These are phyloP conservation scores for Antennarius striatus DNA, from an alignment of 2,113 vertebrate species.

Conservation along the genomic window DNA sequence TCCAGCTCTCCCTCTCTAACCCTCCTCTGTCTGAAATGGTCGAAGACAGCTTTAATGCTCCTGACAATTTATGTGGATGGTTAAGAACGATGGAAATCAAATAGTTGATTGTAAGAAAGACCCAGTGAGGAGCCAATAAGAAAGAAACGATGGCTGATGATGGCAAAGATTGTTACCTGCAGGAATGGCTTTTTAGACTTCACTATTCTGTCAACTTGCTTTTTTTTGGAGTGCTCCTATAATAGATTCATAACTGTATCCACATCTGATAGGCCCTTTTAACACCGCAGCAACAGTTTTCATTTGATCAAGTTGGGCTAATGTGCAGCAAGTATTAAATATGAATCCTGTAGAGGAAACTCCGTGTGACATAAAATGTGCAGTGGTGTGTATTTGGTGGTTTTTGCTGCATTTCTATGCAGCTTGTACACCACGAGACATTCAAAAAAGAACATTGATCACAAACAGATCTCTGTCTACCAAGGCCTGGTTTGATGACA, in stretches of 20 bases:
- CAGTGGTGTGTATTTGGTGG: slow-evolving; percentile 19
- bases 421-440: too few species aligned
- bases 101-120: slow-evolving; percentile 79
- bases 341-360: slow-evolving; percentile 49
- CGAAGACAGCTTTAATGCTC: slow-evolving; percentile 83
- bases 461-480: too few species aligned
- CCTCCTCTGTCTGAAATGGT: slow-evolving; percentile 62
- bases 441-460: too few species aligned
- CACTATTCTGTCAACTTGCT: slow-evolving; percentile 69
- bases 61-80: slow-evolving; percentile 81
- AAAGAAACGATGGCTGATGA: slow-evolving; percentile 77
- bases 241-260: slow-evolving; percentile 72
- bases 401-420: slow-evolving; percentile 7
- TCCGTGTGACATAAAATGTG: slow-evolving; percentile 49
- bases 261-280: slow-evolving; percentile 64
- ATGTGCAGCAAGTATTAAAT: slow-evolving; percentile 60
- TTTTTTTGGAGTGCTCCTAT: slow-evolving; percentile 68
- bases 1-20: slow-evolving; percentile 63
- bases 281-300: slow-evolving; percentile 62
- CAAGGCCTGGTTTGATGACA: too few species aligned
- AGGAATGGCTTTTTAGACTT: slow-evolving; percentile 67
- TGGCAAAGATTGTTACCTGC: slow-evolving; percentile 76
- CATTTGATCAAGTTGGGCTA: slow-evolving; percentile 67
- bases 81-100: slow-evolving; percentile 80
- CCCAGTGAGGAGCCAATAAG: slow-evolving; percentile 78